These are phyloP conservation scores for Myotis pilosus DNA, from an alignment of 2,797 vertebrate genomes.

Conservation along the genomic window DNA sequence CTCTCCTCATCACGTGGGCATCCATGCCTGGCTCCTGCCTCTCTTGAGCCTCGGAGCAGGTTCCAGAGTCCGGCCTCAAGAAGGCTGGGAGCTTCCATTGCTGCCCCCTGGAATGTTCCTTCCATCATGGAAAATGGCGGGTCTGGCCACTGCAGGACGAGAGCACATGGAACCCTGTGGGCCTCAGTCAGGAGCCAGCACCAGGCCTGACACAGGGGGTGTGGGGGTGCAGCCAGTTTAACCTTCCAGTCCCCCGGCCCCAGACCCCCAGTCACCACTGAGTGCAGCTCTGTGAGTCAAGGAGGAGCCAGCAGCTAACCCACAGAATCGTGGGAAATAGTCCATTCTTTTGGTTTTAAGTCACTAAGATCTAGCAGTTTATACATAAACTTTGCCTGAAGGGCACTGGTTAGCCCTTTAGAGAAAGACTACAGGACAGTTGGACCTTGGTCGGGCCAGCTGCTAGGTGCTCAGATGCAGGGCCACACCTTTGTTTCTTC, in stretches of 20 bases:
- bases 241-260: neutral
- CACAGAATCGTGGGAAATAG: neutral
- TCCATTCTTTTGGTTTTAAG: neutral
- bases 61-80: neutral
- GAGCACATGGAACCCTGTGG: neutral
- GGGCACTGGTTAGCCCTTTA: neutral
- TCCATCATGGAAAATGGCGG: neutral
- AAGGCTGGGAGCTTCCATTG: neutral
- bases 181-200: neutral
- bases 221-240: neutral
- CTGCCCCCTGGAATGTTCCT: neutral
- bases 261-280: neutral
- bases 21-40: accelerated
- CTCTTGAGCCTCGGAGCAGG: neutral
- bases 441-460: neutral
- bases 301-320: neutral
- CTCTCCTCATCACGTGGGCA: neutral
- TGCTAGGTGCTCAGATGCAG: no score
- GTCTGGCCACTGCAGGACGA: neutral
- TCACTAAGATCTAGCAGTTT: neutral
- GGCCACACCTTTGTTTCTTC: neutral
- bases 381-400: neutral
- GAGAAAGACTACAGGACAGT: neutral
- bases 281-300: neutral
- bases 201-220: no score